Evolutionary conservation across 2,888 invertebrate species (phyloP), one percentile per base, ranked within the genome.

Genomic region (Caenorhabditis afra): DNA sequence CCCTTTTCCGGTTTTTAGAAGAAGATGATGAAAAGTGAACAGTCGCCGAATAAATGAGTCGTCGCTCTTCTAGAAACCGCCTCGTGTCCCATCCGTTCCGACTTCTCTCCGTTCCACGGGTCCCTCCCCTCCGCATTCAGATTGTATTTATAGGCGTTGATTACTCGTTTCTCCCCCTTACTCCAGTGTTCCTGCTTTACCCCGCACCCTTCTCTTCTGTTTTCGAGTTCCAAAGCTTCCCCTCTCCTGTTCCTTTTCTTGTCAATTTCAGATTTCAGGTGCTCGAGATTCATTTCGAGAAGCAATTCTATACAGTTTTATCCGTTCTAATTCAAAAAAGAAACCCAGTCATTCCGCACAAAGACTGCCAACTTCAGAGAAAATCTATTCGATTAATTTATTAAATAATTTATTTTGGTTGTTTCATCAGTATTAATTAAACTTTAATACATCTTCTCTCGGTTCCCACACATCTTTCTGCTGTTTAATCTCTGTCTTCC

Each of bases 401-500:
- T 5, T 29, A 29, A 29, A 5, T 29, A 29, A 29, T 29, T 29
- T 29, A 29, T 29, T 29, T 29, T 29, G 29, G 7, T 29, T 29
- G 29, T 29, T 29, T 7, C 29, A 29, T 29, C 29, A 29, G 29
- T 29, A 29, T 29, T 29, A 29, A 29, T 29, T 29, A 29, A 41
- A 58, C 58, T 52, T 68, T 68, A 68, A 52, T 70, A 47, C 53
- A 70, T 53, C 53, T 22, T 20, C 37, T 52, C 59, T 55, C 53
- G 61, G 61, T 61, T 61, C 45, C 70, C 41, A 49, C 49, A 52
- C 44, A 53, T 70, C 61, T 70, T 70, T 55, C 59, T 53, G 35
- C 68, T 68, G 67, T 61, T 55, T 61, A 70, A 70, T 70, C 70
- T 70, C n/a, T n/a, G n/a, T n/a, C 67, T 50, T 22, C 29, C 29